phyloP scores from a whole-genome alignment of 2,888 invertebrate genomes.

The Halictus quadricinctus region DNA sequence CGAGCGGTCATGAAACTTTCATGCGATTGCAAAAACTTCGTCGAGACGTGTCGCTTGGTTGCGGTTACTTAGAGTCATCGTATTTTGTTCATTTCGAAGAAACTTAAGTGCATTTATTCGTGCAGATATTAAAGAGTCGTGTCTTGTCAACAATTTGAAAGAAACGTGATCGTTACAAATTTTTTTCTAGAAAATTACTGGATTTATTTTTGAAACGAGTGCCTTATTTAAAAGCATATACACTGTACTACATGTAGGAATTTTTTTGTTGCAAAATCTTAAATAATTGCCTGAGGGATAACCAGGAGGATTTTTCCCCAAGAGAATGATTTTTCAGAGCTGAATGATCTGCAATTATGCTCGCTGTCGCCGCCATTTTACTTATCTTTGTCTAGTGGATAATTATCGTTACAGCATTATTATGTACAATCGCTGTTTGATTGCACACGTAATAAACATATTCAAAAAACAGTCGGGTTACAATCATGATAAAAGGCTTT shows the following conservation, averaged over 20 bases:
- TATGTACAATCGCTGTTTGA: background rate
- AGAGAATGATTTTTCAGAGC: background rate
- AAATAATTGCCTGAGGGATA: too few relatives aligned
- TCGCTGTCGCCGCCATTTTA: background rate
- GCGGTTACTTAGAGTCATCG: background rate
- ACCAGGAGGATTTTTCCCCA: too few relatives aligned
- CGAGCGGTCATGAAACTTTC: background rate
- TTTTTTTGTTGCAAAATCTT: background rate
- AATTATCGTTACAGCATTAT: background rate
- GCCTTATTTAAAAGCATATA: background rate
- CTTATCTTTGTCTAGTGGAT: background rate
- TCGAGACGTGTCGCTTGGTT: background rate
- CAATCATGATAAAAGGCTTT: background rate
- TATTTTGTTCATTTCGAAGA: background rate
- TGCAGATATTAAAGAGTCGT: background rate
- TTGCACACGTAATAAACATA: background rate
- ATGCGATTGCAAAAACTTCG: background rate
- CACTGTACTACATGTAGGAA: background rate
- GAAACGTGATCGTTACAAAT: too few relatives aligned
- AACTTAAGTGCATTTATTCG: background rate
- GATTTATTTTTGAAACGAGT: background rate
- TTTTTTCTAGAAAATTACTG: background rate
- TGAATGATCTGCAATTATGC: too few relatives aligned
- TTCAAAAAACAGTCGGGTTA: background rate
- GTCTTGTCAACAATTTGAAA: too few relatives aligned